Conservation (phyloP, 1,140 invertebrate genomes). For the Steinernema feltiae region DNA sequence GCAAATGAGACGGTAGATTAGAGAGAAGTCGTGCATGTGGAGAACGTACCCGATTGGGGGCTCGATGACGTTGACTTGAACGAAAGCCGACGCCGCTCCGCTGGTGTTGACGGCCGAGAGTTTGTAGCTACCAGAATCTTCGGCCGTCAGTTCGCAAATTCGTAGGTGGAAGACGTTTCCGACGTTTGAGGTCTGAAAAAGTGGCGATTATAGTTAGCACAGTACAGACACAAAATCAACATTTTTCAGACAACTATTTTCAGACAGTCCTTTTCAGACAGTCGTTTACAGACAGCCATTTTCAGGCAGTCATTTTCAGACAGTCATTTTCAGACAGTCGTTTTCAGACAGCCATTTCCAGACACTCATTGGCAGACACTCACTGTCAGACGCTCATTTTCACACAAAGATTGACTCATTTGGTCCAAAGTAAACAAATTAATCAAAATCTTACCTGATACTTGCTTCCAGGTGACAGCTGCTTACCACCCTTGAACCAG, state of each 20-base stretch:
- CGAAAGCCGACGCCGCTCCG: slow-evolving; percentile 30
- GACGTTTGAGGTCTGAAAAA: slow-evolving; percentile 40
- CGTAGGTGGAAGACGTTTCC: slow-evolving; percentile 39
- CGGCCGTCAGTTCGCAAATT: slow-evolving; percentile 31
- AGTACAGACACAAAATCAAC: too few species aligned
- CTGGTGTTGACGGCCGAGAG: slow-evolving; percentile 44
- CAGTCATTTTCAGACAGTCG: too few species aligned
- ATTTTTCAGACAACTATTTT: too few species aligned
- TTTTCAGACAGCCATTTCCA: too few species aligned
- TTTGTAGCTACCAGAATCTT: slow-evolving; percentile 44
- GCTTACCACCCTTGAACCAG: slow-evolving; percentile 38
- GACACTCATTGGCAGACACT: too few species aligned
- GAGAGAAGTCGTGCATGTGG: background rate
- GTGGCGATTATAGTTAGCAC: background rate
- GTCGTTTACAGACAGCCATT: too few species aligned
- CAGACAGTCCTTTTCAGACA: too few species aligned
- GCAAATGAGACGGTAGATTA: slow-evolving; percentile 6
- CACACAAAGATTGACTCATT: too few species aligned
- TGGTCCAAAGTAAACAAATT: too few species aligned
- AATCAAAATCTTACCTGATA: slow-evolving; percentile 33
- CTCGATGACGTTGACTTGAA: slow-evolving; percentile 30
- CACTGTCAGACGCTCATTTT: too few species aligned
- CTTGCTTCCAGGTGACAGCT: slow-evolving; percentile 28
- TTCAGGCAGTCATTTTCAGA: too few species aligned
- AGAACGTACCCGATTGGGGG: background rate